Conservation (phyloP, 2,888 invertebrate species). For the Strigamia transsilvanica region DNA sequence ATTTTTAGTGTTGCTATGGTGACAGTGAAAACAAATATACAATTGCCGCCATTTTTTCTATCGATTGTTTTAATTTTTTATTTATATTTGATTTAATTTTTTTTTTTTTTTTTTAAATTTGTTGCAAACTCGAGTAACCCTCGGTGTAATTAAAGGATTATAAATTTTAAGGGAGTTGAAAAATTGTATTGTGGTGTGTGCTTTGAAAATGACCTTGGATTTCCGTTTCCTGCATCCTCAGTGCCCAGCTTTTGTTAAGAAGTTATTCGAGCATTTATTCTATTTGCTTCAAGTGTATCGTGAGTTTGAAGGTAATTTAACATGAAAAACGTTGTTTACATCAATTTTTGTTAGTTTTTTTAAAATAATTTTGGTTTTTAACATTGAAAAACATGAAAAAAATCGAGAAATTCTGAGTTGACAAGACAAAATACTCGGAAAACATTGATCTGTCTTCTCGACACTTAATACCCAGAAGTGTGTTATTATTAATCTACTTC, state of each 20-base stretch:
- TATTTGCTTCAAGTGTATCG: not conserved
- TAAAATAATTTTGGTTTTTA: too few species aligned
- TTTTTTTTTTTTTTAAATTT: not conserved
- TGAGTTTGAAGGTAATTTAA: too few species aligned
- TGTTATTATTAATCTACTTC: too few species aligned
- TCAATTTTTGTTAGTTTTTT: too few species aligned
- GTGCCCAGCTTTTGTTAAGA: not conserved
- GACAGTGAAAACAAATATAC: not conserved
- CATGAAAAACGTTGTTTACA: too few species aligned
- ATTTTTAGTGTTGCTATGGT: not conserved
- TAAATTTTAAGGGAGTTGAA: slow-evolving; percentile 4
- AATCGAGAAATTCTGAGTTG: too few species aligned
- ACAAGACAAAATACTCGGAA: too few species aligned
- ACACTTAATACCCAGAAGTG: too few species aligned
- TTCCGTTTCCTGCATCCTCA: slow-evolving; percentile 36
- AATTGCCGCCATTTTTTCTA: too few species aligned
- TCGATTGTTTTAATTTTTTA: not conserved
- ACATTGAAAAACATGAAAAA: too few species aligned
- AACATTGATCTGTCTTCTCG: too few species aligned
- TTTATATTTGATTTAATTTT: not conserved
- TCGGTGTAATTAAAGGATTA: not conserved
- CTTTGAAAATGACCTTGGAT: slow-evolving; percentile 7
- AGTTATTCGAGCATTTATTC: not conserved
- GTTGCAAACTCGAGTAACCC: not conserved
- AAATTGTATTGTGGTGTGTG: slow-evolving; percentile 19